Evolutionary conservation across 2,888 invertebrate species (phyloP).

Genomic region (Stictocephala bisonia): DNA sequence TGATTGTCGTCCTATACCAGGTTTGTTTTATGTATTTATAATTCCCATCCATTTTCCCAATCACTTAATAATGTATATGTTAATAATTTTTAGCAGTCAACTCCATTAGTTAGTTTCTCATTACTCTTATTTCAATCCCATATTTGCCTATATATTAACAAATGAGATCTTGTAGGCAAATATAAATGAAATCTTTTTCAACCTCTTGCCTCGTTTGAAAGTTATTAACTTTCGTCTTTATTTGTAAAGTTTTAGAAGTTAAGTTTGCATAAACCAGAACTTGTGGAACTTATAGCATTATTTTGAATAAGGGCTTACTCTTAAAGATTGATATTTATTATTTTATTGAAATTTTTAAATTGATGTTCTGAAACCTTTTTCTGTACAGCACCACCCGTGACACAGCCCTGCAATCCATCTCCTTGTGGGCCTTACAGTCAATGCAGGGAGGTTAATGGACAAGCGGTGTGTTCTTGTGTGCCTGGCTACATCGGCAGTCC

Average conservation of each 20-base stretch:
- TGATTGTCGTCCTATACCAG: conserved; percentile 71
- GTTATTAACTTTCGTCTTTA: no score
- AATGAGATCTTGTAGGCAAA: neutral
- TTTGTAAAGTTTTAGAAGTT: no score
- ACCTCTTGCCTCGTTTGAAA: no score
- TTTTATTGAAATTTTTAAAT: neutral
- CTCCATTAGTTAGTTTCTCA: no score
- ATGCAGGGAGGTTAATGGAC: conserved; percentile 78
- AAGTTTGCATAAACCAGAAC: no score
- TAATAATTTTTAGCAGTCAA: no score
- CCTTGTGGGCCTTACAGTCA: conserved; percentile 69
- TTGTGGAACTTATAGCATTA: neutral
- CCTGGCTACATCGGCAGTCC: conserved; percentile 79
- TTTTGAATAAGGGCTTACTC: neutral
- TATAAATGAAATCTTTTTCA: no score
- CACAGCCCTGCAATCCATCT: conserved; percentile 70
- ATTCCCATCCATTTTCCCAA: no score
- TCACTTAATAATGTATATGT: no score
- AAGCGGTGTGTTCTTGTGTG: conserved; percentile 79
- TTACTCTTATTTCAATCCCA: no score
- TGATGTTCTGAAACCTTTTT: no score
- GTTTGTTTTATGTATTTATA: conserved; percentile 62
- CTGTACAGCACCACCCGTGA: conserved; percentile 61
- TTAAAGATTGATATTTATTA: neutral
- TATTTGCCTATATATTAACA: no score